phyloP scores from a whole-genome alignment of 2,113 vertebrate genomes.

The Puffinus mauretanicus region DNA sequence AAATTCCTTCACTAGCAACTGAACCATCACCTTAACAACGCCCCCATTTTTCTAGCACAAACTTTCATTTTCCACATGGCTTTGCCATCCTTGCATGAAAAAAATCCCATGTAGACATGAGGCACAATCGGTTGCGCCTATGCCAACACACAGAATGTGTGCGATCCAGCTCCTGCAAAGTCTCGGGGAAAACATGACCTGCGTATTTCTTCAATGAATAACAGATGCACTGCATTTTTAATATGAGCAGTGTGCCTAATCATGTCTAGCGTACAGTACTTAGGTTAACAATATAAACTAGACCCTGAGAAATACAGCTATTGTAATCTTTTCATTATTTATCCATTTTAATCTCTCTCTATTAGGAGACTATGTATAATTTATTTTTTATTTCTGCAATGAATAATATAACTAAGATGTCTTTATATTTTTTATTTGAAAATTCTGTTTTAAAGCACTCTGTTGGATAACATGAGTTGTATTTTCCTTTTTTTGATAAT shows the following conservation, averaged over 20 bases:
- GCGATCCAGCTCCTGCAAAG: background rate
- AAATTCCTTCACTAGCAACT: background rate
- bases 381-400: constrained; percentile 61
- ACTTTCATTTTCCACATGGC: background rate
- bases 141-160: background rate
- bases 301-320: constrained; percentile 32
- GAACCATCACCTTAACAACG: background rate
- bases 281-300: constrained; percentile 61
- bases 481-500: constrained; percentile 28
- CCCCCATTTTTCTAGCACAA: background rate
- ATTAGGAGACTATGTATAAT: constrained; percentile 55
- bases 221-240: constrained; percentile 50
- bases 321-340: constrained; percentile 55
- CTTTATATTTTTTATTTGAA: constrained; percentile 19
- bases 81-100: background rate
- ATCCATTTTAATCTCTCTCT: constrained; percentile 56
- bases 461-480: background rate
- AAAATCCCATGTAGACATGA: background rate
- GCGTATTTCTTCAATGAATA: constrained; percentile 38
- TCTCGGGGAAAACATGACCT: background rate
- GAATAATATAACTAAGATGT: constrained; percentile 55
- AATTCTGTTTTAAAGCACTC: constrained; percentile 39
- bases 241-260: constrained; percentile 20
- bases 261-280: constrained; percentile 2
- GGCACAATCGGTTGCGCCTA: background rate